Evolutionary conservation across 37 sponge, comb jelly and placozoan genomes (phyloP).

Genomic region (Geodia barretti): DNA sequence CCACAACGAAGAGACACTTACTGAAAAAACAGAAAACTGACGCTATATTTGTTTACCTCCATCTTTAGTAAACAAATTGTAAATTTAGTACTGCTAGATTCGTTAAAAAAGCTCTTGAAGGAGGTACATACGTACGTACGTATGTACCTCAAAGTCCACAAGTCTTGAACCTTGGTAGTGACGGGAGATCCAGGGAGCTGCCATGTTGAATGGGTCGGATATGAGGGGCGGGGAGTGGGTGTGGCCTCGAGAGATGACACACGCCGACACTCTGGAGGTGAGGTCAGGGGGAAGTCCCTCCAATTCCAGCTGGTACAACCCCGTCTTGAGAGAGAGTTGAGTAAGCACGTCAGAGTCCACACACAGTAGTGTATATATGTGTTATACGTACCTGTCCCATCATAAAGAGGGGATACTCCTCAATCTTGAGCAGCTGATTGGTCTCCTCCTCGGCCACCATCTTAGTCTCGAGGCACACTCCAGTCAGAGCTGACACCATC

Average conservation of each 20-base stretch:
- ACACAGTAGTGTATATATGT: too few relatives aligned
- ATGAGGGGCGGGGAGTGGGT: slow-evolving; percentile 53
- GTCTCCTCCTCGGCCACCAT: neutral
- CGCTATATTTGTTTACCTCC: too few relatives aligned
- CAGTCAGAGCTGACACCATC: too few relatives aligned
- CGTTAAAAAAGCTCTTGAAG: too few relatives aligned
- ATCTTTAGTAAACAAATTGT: too few relatives aligned
- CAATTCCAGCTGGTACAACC: slow-evolving; percentile 19
- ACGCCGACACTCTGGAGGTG: slow-evolving; percentile 40
- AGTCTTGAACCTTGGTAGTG: neutral
- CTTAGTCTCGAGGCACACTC: too few relatives aligned
- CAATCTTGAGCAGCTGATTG: slow-evolving; percentile 3
- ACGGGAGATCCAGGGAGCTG: slow-evolving; percentile 42
- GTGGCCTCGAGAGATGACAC: slow-evolving; percentile 30
- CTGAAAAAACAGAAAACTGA: too few relatives aligned
- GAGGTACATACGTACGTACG: neutral
- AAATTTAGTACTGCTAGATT: too few relatives aligned
- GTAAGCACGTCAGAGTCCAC: too few relatives aligned
- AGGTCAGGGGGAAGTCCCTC: slow-evolving; percentile 68
- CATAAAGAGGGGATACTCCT: slow-evolving; percentile 37
- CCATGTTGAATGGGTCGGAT: slow-evolving; percentile 52
- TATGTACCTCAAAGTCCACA: slow-evolving; percentile 37
- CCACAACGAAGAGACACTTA: too few relatives aligned
- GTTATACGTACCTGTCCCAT: slow-evolving; percentile 46
- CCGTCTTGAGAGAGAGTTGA: too few relatives aligned